These are phyloP conservation scores for Natator depressus DNA, from an alignment of 2,113 vertebrate genomes.

Conservation along the genomic window DNA sequence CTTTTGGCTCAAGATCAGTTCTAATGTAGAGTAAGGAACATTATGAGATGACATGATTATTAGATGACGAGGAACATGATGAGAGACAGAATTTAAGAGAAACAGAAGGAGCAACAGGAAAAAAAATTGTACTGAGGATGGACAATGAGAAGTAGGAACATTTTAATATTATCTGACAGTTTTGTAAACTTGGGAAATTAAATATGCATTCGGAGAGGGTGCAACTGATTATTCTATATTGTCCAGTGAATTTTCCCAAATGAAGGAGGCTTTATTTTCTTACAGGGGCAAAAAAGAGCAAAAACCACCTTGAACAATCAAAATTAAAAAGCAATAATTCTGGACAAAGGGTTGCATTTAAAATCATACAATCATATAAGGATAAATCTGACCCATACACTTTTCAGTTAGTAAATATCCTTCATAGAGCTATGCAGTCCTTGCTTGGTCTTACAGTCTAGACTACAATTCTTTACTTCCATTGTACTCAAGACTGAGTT, in stretches of 20 bases:
- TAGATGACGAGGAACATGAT: not conserved
- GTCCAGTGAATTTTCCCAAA: constrained; percentile 43
- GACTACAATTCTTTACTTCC: not conserved
- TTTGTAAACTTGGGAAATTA: constrained; percentile 34
- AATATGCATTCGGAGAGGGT: constrained; percentile 34
- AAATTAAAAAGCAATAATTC: constrained; percentile 56
- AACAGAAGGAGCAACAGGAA: not conserved
- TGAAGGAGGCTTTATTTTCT: constrained; percentile 36
- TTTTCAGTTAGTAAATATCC: not conserved
- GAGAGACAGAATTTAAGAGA: not conserved
- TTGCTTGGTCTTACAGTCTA: not conserved
- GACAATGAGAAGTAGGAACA: not conserved
- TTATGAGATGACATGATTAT: not conserved
- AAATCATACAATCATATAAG: constrained; percentile 36
- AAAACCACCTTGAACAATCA: constrained; percentile 50
- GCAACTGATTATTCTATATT: constrained; percentile 44
- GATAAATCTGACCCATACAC: not conserved
- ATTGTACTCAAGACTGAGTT: not conserved
- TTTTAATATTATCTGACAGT: not conserved
- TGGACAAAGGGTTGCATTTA: constrained; percentile 34
- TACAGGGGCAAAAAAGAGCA: constrained; percentile 25
- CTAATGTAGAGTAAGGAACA: not conserved
- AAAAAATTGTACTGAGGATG: not conserved
- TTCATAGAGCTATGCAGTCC: not conserved
- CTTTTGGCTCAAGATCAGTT: not conserved